A percentile compares a stretch with the other conserved stretches of the same genome.
These are phyloP conservation scores for Clinocottus analis DNA, from an alignment of 2,113 vertebrate species.

Conservation along the genomic window DNA sequence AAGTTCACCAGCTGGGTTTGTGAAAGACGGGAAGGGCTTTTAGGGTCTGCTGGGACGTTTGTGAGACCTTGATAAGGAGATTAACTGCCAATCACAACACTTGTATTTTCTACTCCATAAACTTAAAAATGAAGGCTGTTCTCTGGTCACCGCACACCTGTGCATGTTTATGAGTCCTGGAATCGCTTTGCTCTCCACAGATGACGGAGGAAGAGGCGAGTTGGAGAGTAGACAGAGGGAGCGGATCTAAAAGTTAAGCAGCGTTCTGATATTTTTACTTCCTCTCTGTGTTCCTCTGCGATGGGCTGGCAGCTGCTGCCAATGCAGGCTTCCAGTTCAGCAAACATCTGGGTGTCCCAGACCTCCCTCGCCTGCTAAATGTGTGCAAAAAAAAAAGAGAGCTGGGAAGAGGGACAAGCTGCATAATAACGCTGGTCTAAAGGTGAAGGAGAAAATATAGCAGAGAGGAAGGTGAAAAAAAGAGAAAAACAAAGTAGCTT, in stretches of 20 bases:
- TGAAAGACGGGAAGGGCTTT: not conserved
- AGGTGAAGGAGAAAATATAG: constrained; percentile 41
- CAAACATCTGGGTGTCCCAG: constrained; percentile 77
- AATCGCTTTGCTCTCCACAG: constrained; percentile 6
- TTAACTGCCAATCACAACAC: constrained; percentile 9
- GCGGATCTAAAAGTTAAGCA: constrained; percentile 55
- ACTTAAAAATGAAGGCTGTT: constrained; percentile 8
- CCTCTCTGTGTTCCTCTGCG: constrained; percentile 48
- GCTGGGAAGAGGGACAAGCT: constrained; percentile 13
- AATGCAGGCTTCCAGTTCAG: constrained; percentile 74
- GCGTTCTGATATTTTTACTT: constrained; percentile 48
- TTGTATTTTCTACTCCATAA: not conserved
- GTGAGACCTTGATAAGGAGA: constrained; percentile 28
- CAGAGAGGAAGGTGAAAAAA: constrained; percentile 23
- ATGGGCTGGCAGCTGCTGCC: constrained; percentile 67
- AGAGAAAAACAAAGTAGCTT: not conserved
- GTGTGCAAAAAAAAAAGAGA: constrained; percentile 31
- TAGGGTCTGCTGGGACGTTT: constrained; percentile 15
- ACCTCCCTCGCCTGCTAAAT: constrained; percentile 47
- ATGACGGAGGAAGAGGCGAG: constrained; percentile 9
- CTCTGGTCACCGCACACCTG: constrained; percentile 61
- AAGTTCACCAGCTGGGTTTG: not conserved
- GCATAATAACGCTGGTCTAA: constrained; percentile 45
- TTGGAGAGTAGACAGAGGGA: not conserved
- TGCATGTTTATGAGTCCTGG: constrained; percentile 36